phyloP scores from a whole-genome alignment of 23 tunicate genomes.

The Trididemnum nubilum region DNA sequence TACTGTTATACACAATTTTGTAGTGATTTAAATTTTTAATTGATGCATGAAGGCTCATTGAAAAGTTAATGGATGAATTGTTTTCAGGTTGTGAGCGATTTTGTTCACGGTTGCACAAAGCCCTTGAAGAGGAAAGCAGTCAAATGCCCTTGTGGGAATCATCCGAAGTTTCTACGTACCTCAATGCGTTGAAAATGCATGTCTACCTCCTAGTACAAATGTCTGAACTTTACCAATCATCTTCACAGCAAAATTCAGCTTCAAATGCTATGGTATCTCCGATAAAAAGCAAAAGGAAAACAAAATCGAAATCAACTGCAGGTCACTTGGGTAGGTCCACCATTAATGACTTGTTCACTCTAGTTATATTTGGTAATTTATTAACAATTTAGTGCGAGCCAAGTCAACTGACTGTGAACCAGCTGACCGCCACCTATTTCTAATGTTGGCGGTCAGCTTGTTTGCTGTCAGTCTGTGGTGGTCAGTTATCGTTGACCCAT shows the following conservation, averaged over 20 bases:
- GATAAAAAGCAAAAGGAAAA: constrained; percentile 32
- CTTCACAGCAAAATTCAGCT: constrained; percentile 25
- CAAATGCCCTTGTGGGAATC: constrained; percentile 7
- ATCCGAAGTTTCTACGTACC: constrained; percentile 5
- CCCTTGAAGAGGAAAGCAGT: constrained; percentile 2
- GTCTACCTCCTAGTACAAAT: constrained; percentile 71
- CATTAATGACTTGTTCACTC: too few species aligned
- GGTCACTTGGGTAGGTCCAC: constrained; percentile 12
- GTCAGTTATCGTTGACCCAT: too few species aligned
- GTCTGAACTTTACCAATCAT: constrained; percentile 42
- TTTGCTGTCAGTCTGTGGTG: too few species aligned
- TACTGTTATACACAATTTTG: too few species aligned
- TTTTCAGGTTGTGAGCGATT: constrained; percentile 51
- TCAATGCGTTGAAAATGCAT: constrained; percentile 59
- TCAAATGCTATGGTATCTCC: constrained; percentile 10
- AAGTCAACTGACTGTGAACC: too few species aligned
- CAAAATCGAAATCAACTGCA: constrained; percentile 33
- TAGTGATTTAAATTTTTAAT: too few species aligned
- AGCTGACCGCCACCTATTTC: too few species aligned
- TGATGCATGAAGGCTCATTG: too few species aligned
- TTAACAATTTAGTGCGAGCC: too few species aligned
- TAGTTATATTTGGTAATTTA: too few species aligned
- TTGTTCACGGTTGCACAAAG: constrained; percentile 33
- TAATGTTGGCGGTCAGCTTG: too few species aligned
- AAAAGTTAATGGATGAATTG: too few species aligned